These are phyloP conservation scores for Pseudomyrmex flavicornis DNA, from an alignment of 1,140 invertebrate genomes.

Conservation along the genomic window DNA sequence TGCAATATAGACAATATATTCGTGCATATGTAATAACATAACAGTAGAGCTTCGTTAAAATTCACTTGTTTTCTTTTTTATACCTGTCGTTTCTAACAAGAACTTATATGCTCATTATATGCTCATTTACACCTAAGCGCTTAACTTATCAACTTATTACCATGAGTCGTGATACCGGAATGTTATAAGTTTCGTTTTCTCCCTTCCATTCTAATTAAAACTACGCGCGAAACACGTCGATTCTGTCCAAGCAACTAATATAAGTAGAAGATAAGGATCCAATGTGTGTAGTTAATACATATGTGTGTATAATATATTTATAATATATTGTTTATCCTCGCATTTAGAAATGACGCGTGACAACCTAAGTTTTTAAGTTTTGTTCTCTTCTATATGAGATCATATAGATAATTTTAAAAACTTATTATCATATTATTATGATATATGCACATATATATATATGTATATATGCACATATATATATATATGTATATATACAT, in stretches of 20 bases:
- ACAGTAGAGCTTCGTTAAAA: slow-evolving; percentile 64
- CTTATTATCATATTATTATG: too few relatives aligned
- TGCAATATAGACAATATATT: slow-evolving; percentile 71
- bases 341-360: too few relatives aligned
- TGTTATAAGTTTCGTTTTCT: slow-evolving; percentile 75
- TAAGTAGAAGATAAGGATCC: slow-evolving; percentile 25
- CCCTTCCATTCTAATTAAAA: slow-evolving; percentile 29
- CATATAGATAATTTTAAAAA: too few relatives aligned
- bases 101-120: slow-evolving; percentile 72
- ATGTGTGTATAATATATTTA: too few relatives aligned
- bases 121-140: slow-evolving; percentile 74
- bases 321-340: too few relatives aligned
- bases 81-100: slow-evolving; percentile 70
- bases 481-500: too few relatives aligned
- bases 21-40: slow-evolving; percentile 73
- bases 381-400: too few relatives aligned
- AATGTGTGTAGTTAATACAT: neutral
- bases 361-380: too few relatives aligned
- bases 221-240: slow-evolving; percentile 13
- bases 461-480: too few relatives aligned
- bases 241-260: neutral
- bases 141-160: slow-evolving; percentile 73
- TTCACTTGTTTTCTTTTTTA: slow-evolving; percentile 66
- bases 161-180: slow-evolving; percentile 81
- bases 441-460: too few relatives aligned